A percentile compares a stretch with the other conserved stretches of the same genome.
Conservation (phyloP, 2,888 invertebrate genomes). For the Polydrusus pterygomalis region DNA sequence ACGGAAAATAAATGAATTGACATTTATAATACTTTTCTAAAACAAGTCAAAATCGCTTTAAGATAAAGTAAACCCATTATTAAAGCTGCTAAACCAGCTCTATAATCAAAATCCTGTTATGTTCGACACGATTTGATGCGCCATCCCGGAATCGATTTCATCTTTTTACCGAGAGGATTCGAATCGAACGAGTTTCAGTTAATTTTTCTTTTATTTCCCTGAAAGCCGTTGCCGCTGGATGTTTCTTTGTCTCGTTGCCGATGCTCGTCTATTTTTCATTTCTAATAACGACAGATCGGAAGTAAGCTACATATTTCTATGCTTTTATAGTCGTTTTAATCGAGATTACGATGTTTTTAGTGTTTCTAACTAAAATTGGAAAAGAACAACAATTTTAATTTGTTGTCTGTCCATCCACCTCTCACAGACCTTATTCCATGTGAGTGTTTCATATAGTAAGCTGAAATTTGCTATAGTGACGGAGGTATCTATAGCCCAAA, state of each 20-base stretch:
- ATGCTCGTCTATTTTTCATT: constrained; percentile 29
- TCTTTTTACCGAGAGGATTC: constrained; percentile 38
- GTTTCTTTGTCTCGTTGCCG: constrained; percentile 27
- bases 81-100: constrained; percentile 31
- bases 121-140: constrained; percentile 45
- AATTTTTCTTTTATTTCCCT: constrained; percentile 45
- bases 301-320: constrained; percentile 30
- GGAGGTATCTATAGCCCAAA: too few species aligned
- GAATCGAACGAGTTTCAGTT: constrained; percentile 46
- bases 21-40: not conserved
- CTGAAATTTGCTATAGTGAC: not conserved
- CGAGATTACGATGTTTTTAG: constrained; percentile 7
- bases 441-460: too few species aligned
- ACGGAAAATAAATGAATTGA: not conserved
- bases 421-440: too few species aligned
- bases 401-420: too few species aligned
- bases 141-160: constrained; percentile 38
- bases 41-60: constrained; percentile 4
- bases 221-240: constrained; percentile 28
- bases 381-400: too few species aligned
- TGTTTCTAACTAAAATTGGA: too few species aligned
- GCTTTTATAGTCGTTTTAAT: constrained; percentile 11
- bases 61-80: constrained; percentile 32
- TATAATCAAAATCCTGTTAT: constrained; percentile 51
- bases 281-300: constrained; percentile 26